Base-by-base conservation (phyloP, 2,888 invertebrate genomes). In the Sussaba pulchella region DNA sequence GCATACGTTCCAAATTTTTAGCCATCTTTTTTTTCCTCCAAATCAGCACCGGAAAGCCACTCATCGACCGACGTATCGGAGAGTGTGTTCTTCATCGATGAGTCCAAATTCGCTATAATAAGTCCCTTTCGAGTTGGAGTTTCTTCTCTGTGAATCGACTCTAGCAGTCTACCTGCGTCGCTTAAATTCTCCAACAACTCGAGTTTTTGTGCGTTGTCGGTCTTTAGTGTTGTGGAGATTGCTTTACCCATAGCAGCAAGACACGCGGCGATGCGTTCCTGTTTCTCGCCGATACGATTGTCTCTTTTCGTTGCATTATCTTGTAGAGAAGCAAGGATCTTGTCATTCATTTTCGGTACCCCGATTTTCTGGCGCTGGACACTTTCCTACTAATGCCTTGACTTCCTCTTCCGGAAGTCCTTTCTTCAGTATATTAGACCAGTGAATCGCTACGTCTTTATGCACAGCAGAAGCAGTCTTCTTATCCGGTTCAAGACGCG, bases 111-210 rank as follows among this genome's bases (percentile, higher is more conserved):
- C 0, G 74, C 45, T 0, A 77, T 31, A 10, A 84, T 70, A 0
- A 84, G 10, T 1, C 24, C 36, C 4, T 67, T 72, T 2, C 83
- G 63, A 0, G 74, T 81, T 1, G 57, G 10, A 0, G 81, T 52
- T 59, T 83, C 80, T 1, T 85, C 81, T 8, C 79, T 67, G n/a
- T 83, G 81, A 2, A 84, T 54, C 8, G 82, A 83, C 2, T 70
- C 74, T n/a, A n/a, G n/a, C n/a, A n/a, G n/a, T n/a, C n/a, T 1
- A 66, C 50, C n/a, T n/a, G n/a, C n/a, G 10, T 82, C 82, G 71
- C 83, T 83, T 8, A 84, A 6, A 10, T 52, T 45, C 31, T 70
- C 71, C 8, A 83, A 45, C n/a, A 77, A 39, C 4, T n/a, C 12
- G 0, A 81, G 26, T 69, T 64, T 36, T 81, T 3, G 10, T 1